These are phyloP conservation scores for Macquaria australasica DNA, from an alignment of 2,113 vertebrate species.

Conservation along the genomic window DNA sequence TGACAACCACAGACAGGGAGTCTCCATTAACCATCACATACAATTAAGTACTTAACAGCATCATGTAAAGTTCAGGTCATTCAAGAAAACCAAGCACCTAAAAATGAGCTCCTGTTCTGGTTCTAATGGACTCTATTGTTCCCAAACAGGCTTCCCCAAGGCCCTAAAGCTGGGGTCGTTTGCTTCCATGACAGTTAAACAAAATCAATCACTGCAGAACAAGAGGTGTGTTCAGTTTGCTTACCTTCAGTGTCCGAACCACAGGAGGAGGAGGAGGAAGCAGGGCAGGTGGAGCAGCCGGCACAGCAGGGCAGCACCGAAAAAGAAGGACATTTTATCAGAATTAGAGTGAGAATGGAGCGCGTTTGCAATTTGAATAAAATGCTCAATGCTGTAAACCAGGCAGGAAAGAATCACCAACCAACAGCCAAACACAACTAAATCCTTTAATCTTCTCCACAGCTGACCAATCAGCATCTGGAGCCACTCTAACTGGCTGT, in stretches of 20 bases:
- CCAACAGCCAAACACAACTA: not conserved
- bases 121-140: not conserved
- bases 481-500: not conserved
- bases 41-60: not conserved
- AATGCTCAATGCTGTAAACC: not conserved
- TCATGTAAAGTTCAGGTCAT: not conserved
- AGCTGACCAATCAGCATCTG: constrained; percentile 8
- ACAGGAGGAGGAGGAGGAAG: not conserved
- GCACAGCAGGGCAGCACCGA: not conserved
- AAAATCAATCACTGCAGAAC: not conserved
- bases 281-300: too few species aligned
- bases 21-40: not conserved
- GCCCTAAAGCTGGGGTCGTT: not conserved
- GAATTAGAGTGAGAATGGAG: not conserved
- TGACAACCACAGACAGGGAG: not conserved
- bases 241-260: constrained; percentile 40
- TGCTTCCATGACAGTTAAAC: not conserved
- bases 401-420: not conserved
- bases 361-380: not conserved
- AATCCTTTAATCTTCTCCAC: not conserved
- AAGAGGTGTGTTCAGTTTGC: not conserved
- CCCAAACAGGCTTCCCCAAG: not conserved
- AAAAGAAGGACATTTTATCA: not conserved
- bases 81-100: not conserved
- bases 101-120: too few species aligned